A percentile compares a stretch with the other conserved stretches of the same genome.
These are phyloP conservation scores for Ctena decussata DNA, from an alignment of 2,888 invertebrate species.

Conservation along the genomic window DNA sequence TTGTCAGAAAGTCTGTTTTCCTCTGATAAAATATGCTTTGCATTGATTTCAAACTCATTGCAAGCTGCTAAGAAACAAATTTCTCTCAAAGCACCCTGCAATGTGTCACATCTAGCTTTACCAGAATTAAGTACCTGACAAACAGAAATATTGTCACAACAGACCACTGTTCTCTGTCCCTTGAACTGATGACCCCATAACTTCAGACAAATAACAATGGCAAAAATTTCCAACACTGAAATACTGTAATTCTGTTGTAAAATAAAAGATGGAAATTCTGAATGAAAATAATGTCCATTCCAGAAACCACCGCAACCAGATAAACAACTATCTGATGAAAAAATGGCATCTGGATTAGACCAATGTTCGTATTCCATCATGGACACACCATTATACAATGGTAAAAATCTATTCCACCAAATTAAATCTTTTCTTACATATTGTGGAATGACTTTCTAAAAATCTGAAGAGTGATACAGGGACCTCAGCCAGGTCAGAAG, in stretches of 20 bases:
- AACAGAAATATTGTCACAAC: background rate
- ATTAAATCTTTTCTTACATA: no score
- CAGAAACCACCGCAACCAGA: background rate
- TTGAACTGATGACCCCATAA: background rate
- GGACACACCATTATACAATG: no score
- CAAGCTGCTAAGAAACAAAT: background rate
- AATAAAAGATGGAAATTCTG: background rate
- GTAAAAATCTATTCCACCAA: no score
- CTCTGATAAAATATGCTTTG: background rate
- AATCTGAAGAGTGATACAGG: no score
- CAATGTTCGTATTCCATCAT: no score
- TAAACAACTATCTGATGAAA: background rate
- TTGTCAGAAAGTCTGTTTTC: background rate
- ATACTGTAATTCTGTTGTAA: background rate
- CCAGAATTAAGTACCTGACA: background rate
- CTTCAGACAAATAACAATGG: background rate
- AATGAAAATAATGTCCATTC: background rate
- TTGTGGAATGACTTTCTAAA: no score
- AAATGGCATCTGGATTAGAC: no score
- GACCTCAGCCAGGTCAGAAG: no score
- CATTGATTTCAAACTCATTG: background rate
- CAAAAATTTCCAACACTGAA: background rate
- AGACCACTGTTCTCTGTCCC: background rate
- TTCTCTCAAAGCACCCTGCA: background rate
- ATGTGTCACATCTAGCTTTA: background rate